A percentile compares a stretch with the other conserved stretches of the same genome.
Evolutionary conservation across 2,797 vertebrate genomes (phyloP).

Genomic region (Nannoperca australis): DNA sequence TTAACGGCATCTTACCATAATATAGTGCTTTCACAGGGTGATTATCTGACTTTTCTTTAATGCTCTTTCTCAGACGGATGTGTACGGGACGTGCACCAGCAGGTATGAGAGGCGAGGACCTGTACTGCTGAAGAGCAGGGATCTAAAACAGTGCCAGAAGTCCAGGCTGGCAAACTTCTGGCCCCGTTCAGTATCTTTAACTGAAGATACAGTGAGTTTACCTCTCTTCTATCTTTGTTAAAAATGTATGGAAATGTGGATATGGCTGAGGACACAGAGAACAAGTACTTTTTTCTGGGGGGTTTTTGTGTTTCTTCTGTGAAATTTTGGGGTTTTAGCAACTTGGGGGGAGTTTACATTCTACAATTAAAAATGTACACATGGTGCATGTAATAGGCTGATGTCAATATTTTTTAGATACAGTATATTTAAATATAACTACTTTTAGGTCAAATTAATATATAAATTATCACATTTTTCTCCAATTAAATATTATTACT

Average conservation of each 20-base stretch:
- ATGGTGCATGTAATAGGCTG: neutral
- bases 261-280: neutral
- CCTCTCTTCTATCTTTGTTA: neutral
- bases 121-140: slow-evolving; percentile 84
- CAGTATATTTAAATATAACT: neutral
- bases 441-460: neutral
- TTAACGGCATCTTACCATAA: slow-evolving; percentile 2
- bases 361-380: neutral
- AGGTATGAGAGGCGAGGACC: slow-evolving; percentile 84
- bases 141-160: slow-evolving; percentile 85
- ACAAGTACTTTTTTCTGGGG: neutral
- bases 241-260: neutral
- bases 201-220: slow-evolving; percentile 80
- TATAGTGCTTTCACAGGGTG: slow-evolving; percentile 5
- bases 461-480: neutral
- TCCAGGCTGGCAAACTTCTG: slow-evolving; percentile 80
- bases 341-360: neutral
- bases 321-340: neutral
- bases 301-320: neutral
- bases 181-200: slow-evolving; percentile 82
- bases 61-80: slow-evolving; percentile 80
- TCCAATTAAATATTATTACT: neutral
- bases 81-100: slow-evolving; percentile 88
- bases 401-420: neutral
- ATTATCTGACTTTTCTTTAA: slow-evolving; percentile 32